A percentile compares a stretch with the other conserved stretches of the same genome.
Evolutionary conservation across 2,888 invertebrate genomes (phyloP).

Genomic region (Andrena haemorrhoa): DNA sequence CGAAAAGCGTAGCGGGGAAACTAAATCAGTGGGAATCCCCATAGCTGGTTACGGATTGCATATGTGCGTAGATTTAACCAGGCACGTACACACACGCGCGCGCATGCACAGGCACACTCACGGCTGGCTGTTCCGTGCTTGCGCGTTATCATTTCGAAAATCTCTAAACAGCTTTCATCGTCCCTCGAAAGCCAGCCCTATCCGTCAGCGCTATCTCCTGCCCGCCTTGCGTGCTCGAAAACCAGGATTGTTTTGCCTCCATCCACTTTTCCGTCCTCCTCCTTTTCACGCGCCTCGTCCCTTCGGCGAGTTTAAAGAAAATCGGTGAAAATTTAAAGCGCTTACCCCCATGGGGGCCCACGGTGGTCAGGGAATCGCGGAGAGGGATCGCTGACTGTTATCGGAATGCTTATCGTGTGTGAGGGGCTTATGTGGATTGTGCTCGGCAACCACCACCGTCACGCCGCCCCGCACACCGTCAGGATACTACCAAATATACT

Average conservation of each 20-base stretch:
- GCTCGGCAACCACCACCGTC: constrained; percentile 57
- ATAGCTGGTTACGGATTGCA: constrained; percentile 62
- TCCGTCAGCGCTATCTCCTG: constrained; percentile 82
- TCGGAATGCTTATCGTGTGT: constrained; percentile 83
- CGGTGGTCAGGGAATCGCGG: constrained; percentile 48
- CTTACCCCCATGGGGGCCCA: constrained; percentile 43
- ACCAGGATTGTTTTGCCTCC: constrained; percentile 77
- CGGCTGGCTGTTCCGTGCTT: constrained; percentile 49
- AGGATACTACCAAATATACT: constrained; percentile 66
- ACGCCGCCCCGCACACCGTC: constrained; percentile 56
- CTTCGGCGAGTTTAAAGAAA: constrained; percentile 80
- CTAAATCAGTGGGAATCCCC: constrained; percentile 77
- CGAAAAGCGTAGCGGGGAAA: constrained; percentile 67
- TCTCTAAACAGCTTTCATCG: constrained; percentile 78
- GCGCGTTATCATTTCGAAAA: constrained; percentile 76
- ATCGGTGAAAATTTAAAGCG: constrained; percentile 82
- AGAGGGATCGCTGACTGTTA: constrained; percentile 76
- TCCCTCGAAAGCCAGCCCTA: constrained; percentile 68
- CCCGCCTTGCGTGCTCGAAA: constrained; percentile 54
- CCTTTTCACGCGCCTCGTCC: constrained; percentile 63
- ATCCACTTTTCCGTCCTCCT: constrained; percentile 60
- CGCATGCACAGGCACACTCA: constrained; percentile 25
- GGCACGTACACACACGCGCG: constrained; percentile 17
- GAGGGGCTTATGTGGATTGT: constrained; percentile 83
- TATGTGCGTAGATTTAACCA: constrained; percentile 74